phyloP scores from a whole-genome alignment of 2,888 invertebrate species.

The Xestia sexstrigata region DNA sequence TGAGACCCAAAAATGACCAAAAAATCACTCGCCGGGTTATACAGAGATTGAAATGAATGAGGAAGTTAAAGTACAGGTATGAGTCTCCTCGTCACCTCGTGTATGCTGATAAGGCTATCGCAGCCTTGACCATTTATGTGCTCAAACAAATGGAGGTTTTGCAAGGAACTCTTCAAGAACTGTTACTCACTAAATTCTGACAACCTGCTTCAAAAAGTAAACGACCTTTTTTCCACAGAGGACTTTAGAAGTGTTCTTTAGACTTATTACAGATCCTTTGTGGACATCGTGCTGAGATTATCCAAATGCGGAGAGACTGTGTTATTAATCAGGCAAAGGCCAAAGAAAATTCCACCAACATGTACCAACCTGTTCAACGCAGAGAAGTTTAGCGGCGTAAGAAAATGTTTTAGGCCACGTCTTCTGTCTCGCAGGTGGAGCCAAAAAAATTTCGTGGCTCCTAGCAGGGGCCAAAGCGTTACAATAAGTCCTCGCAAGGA shows the following conservation, averaged over 20 bases:
- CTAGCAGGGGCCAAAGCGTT: background rate
- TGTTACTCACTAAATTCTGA: background rate
- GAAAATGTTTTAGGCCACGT: background rate
- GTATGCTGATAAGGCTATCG: constrained; percentile 2
- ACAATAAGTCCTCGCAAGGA: background rate
- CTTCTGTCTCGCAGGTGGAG: background rate
- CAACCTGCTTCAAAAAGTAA: background rate
- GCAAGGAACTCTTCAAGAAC: background rate
- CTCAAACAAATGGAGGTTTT: background rate
- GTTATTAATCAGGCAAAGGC: background rate
- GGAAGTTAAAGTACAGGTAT: background rate
- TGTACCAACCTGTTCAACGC: background rate
- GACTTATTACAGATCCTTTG: background rate
- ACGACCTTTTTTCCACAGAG: too few species aligned
- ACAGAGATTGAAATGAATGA: background rate
- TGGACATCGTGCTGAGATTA: background rate
- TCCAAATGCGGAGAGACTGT: background rate
- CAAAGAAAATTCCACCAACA: background rate
- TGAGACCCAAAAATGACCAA: constrained; percentile 1
- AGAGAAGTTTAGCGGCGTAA: background rate
- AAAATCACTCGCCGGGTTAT: background rate
- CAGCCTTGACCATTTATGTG: background rate
- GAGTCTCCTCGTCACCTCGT: background rate
- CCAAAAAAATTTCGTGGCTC: background rate
- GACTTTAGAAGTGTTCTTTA: background rate